A percentile compares a stretch with the other conserved stretches of the same genome.
Evolutionary conservation across 2,888 invertebrate species (phyloP).

Genomic region (Drosophila niveifrons): DNA sequence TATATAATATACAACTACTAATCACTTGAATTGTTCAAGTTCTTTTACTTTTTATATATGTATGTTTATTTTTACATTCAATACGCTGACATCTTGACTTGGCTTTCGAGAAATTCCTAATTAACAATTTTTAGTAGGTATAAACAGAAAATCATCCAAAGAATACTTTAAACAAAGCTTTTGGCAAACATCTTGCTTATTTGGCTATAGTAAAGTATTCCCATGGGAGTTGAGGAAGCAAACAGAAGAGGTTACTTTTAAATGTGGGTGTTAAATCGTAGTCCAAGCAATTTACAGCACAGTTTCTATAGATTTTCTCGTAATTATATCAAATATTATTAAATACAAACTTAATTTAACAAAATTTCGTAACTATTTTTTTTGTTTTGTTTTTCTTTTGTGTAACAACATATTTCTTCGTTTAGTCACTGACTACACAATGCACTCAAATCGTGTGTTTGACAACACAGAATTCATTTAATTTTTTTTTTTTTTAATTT

Average conservation of each 20-base stretch:
- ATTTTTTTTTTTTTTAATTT: conserved; percentile 37
- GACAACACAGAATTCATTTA: conserved; percentile 36
- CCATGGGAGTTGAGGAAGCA: neutral
- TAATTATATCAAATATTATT: conserved; percentile 26
- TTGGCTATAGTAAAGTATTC: neutral
- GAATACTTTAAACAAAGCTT: conserved; percentile 2
- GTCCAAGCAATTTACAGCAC: conserved; percentile 44
- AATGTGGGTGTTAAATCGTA: conserved; percentile 21
- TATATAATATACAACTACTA: conserved; percentile 28
- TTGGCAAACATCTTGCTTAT: neutral
- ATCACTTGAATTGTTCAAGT: conserved; percentile 18
- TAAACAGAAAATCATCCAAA: conserved; percentile 12
- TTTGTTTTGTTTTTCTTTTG: conserved; percentile 6
- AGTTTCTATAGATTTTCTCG: conserved; percentile 20
- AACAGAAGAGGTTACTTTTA: conserved; percentile 4
- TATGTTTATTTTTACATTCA: conserved; percentile 35
- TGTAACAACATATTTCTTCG: conserved; percentile 44
- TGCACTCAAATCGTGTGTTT: conserved; percentile 41
- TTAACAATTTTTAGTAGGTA: conserved; percentile 16
- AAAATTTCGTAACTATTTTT: conserved; percentile 47
- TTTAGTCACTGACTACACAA: conserved; percentile 50
- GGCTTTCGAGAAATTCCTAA: conserved; percentile 31
- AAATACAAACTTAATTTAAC: conserved; percentile 59
- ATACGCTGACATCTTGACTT: conserved; percentile 38
- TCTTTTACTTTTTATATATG: conserved; percentile 6